phyloP scores from a whole-genome alignment of 2,113 vertebrate genomes.

The Cyprinodon variegatus region DNA sequence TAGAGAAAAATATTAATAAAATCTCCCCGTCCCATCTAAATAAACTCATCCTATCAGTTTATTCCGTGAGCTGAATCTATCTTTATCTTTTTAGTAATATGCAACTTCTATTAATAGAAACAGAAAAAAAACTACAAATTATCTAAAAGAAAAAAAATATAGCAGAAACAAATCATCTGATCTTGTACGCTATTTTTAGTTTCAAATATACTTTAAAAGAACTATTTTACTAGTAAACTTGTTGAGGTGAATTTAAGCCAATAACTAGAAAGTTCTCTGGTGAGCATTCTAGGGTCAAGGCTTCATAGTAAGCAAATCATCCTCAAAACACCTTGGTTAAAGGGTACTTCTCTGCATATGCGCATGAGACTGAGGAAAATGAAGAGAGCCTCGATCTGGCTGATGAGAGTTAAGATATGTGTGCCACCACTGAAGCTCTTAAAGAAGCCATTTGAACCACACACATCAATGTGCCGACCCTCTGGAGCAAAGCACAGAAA shows the following conservation, averaged over 20 bases:
- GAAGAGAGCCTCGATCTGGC: conserved; percentile 33
- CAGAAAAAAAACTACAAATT: neutral
- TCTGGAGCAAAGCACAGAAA: conserved; percentile 68
- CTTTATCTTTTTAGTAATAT: no score
- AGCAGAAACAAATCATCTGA: neutral
- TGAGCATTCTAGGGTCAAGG: neutral
- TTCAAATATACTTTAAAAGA: neutral
- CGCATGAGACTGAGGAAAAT: conserved; percentile 39
- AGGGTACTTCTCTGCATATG: neutral
- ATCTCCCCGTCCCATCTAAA: no score
- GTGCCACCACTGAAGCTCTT: conserved; percentile 51
- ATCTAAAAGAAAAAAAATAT: neutral
- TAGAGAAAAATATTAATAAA: no score
- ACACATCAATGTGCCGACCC: conserved; percentile 73
- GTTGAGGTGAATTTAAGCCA: no score
- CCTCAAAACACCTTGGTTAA: neutral
- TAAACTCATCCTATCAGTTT: no score
- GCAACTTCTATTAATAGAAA: neutral
- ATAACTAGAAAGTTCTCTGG: neutral
- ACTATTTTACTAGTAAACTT: neutral
- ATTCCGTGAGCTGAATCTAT: no score
- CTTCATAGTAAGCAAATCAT: neutral
- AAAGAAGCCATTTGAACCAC: conserved; percentile 72
- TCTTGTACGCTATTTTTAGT: neutral
- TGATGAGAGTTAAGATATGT: conserved; percentile 43